Conservation (phyloP, 1,140 invertebrate species). For the Tachypleus tridentatus region DNA sequence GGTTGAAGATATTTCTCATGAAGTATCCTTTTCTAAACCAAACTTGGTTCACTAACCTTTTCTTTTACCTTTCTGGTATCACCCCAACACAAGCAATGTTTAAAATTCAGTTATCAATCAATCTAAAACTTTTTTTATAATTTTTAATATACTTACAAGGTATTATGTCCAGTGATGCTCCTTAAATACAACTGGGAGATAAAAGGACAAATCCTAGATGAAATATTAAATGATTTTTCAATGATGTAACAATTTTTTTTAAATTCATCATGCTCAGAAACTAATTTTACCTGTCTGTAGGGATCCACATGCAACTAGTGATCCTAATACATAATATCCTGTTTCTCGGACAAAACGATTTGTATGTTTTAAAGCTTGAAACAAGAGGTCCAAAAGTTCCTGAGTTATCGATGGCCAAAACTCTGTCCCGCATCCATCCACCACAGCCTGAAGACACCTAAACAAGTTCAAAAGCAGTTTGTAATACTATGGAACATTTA, state of each 20-base stretch:
- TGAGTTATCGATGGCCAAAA: conserved; percentile 38
- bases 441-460: conserved; percentile 39
- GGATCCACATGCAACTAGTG: conserved; percentile 37
- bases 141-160: too few species aligned
- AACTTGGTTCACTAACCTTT: too few species aligned
- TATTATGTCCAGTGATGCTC: not conserved
- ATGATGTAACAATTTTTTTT: too few species aligned
- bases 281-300: conserved; percentile 9
- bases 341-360: conserved; percentile 46
- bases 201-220: too few species aligned
- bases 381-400: conserved; percentile 40
- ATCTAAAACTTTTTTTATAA: not conserved
- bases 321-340: conserved; percentile 41
- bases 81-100: not conserved
- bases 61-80: too few species aligned
- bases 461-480: too few species aligned
- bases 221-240: too few species aligned
- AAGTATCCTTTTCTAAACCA: too few species aligned
- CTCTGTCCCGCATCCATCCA: conserved; percentile 37
- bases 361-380: conserved; percentile 38
- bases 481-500: too few species aligned
- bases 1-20: too few species aligned
- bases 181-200: too few species aligned
- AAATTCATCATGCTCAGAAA: not conserved
- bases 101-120: not conserved